Conservation (phyloP, 1,140 invertebrate genomes). For the Microplitis demolitor region DNA sequence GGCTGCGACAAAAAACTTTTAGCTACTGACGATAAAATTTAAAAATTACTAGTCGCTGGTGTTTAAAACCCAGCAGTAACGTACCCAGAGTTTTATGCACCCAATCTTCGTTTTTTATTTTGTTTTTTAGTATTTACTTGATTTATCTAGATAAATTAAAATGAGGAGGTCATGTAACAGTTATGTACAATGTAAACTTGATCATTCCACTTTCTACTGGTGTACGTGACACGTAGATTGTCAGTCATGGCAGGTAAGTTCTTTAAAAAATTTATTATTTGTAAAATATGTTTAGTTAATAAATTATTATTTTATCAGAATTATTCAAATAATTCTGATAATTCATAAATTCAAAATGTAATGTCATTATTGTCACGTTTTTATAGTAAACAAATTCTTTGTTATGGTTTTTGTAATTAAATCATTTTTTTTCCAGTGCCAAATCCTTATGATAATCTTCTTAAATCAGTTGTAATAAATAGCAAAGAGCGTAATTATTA, state of each 20-base stretch:
- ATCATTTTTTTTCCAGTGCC: conserved; percentile 56
- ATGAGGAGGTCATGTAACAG: too few species aligned
- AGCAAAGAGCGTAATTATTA: conserved; percentile 76
- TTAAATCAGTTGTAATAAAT: conserved; percentile 71
- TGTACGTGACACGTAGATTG: conserved; percentile 57
- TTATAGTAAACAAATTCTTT: neutral
- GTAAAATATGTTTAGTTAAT: neutral
- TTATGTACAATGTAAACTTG: too few species aligned
- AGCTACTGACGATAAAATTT: too few species aligned
- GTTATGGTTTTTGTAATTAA: neutral
- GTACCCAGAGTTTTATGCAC: too few species aligned
- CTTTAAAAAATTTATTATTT: conserved; percentile 4
- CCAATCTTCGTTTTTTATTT: too few species aligned
- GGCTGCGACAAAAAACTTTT: too few species aligned
- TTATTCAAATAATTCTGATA: too few species aligned
- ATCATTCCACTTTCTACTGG: conserved; percentile 16
- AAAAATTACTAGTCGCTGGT: too few species aligned
- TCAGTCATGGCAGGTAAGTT: conserved; percentile 60
- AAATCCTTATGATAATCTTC: conserved; percentile 74
- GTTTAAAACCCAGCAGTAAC: too few species aligned
- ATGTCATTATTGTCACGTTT: neutral
- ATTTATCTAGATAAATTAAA: too few species aligned
- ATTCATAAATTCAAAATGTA: neutral
- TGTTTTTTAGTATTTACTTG: too few species aligned
- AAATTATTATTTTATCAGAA: neutral